Base-by-base conservation (phyloP, 1,140 invertebrate species). In the Dinoponera quadriceps region DNA sequence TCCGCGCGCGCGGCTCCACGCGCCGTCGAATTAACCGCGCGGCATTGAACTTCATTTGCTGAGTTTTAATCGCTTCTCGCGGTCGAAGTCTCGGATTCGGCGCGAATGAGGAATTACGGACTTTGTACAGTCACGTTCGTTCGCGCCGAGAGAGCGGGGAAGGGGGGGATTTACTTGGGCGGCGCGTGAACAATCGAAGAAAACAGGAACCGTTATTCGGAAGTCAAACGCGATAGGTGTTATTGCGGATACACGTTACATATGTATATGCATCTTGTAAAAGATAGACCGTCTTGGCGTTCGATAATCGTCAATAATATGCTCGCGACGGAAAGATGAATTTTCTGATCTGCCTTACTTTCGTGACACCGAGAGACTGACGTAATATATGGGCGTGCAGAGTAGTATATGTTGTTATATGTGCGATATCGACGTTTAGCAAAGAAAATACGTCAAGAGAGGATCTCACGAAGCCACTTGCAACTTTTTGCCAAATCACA, bases 261-360 rank as follows among this genome's bases (percentile, higher is more conserved):
- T 9, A 44, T 16, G 25, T 29, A 2, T 63, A 29, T 62, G 59
- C 66, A 63, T 77, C 57, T 85, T 51, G 13, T 57, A 14, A 33
- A 62, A 25, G 63, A 59, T 86, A 81, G 57, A 73, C 71, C 38
- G 2, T 51, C 9, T 44, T 44, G 33, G 3, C 22, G n/a, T 33
- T 55, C 13, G 11, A 33, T 51, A 7, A 22, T 77, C 14, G 33
- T 2, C 44, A 54, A n/a, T 1, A 25, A 16, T 63, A 27, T 18
- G 11, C 38, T 1, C 54, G 74, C 3, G 9, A 18, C 4, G 49
- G 4, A 14, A 29, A 59, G 9, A 14, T 29, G 18, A 13, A 68
- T 51, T 25, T n/a, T 55, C 54, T 13, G 38, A 77, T 27, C n/a
- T 25, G 20, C 38, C 44, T 38, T 3, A 44, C 38, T 16, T 18